Conservation (phyloP, 2,113 vertebrate species). For the Tor tambroides region DNA sequence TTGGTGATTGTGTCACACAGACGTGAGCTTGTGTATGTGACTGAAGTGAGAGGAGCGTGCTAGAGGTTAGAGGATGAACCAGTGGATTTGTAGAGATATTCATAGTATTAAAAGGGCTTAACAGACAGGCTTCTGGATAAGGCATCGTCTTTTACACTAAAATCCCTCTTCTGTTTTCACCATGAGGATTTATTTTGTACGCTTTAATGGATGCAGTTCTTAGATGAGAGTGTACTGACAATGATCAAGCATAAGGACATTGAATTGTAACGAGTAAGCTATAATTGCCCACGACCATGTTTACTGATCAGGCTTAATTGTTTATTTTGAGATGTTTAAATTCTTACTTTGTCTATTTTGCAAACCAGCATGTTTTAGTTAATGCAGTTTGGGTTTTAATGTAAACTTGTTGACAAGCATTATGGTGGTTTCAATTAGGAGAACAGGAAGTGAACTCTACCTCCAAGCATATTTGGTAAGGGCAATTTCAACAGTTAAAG, state of each 20-base stretch:
- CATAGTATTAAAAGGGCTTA: not conserved
- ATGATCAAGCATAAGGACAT: too few species aligned
- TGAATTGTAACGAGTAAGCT: too few species aligned
- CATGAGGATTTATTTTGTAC: too few species aligned
- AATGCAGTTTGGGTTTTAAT: constrained; percentile 15
- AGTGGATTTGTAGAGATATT: not conserved
- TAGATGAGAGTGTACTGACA: too few species aligned
- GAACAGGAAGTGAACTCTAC: constrained; percentile 15
- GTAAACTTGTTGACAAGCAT: constrained; percentile 9
- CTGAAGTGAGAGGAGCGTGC: too few species aligned
- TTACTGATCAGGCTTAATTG: not conserved
- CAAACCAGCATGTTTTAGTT: not conserved
- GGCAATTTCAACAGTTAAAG: constrained; percentile 14
- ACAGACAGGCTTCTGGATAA: not conserved
- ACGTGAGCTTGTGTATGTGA: not conserved
- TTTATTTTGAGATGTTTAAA: constrained; percentile 1
- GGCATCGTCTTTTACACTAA: not conserved
- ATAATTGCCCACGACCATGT: not conserved
- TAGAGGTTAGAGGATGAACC: constrained; percentile 1
- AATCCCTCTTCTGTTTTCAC: too few species aligned
- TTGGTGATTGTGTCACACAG: not conserved
- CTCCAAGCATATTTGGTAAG: not conserved
- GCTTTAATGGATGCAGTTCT: too few species aligned
- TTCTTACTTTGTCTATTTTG: constrained; percentile 6
- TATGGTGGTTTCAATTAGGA: constrained; percentile 11